Base-by-base conservation (phyloP, 2,888 invertebrate species). In the Limnephilus auricula region DNA sequence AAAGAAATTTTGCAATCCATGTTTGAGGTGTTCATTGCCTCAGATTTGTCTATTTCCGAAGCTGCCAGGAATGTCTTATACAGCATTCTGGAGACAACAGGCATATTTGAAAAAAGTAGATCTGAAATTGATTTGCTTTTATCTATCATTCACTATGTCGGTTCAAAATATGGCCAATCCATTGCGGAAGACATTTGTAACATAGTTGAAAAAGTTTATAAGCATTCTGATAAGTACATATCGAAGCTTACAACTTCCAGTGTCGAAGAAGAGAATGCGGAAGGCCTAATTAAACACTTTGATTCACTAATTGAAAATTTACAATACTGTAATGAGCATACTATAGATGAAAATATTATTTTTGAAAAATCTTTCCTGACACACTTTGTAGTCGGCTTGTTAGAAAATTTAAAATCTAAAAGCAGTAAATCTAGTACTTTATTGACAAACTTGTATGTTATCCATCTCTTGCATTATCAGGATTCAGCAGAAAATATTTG, bases 61-160 rank as follows among this genome's bases (percentile, higher is more conserved):
- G 96, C 96, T 94, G 96, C 96, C 5, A 96, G 96, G 91, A 94
- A 95, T 87, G 95, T 97, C 4, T 94, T 97, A 40, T 94, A 94
- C 86, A 95, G 95, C 88, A 96, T 98, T 91, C 96, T 98, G 40
- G 95, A 95, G 93, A 97, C 96, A 91, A 97, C 97, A 0, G 95
- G 96, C 9, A 95, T 97, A 93, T 98, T 98, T 94, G 97, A 97
- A 94, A 96, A 96, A 32, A 96, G 96, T 93, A 95, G 95, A 92
- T 95, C 96, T 91, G 98, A 98, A 95, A 96, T 97, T 82, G 96
- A 97, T 94, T 95, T 98, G 91, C 97, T 98, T 96, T 94, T 97
- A 45, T 96, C 97, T 93, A 95, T 93, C 10, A 25, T 92, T 32
- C 45, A 79, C n/a, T 31, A 40, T 84, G 79, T 91, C 6, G 86